Evolutionary conservation across 2,888 invertebrate species (phyloP), one percentile per base, ranked within the genome.

Genomic region (Petrolisthes manimaculis): DNA sequence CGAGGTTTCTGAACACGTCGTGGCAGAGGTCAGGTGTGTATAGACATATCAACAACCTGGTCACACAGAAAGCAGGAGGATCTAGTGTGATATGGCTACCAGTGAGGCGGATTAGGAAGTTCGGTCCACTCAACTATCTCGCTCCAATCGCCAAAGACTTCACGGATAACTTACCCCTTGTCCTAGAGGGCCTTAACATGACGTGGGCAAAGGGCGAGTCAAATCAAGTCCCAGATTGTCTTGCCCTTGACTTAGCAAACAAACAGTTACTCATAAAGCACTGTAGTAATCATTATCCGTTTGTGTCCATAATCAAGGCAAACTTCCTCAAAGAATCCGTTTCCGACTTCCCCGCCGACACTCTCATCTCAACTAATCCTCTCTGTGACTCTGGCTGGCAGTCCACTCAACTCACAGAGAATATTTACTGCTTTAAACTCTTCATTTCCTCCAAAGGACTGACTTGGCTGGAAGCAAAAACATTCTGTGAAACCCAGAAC

Each of bases 401-500:
- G 21, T 77, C 78, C 12, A 75, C 71, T n/a, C 71, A 71, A n/a
- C 71, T 71, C 71, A n/a, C 71, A 6, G 21, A n/a, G 21, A 21
- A 71, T 78, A 5, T 21, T n/a, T 9, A 69, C 1, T 86, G 84
- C 61, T 86, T 86, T 80, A 89, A 86, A 9, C 56, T 86, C 53
- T 80, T 84, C 78, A 56, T 9, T 5, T 24, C 21, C 12, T 18
- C 8, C 8, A 18, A 61, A 37, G 81, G 84, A 56, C 18, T 67
- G 14, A 89, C 86, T 12, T 90, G 88, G 88, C 18, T 18, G 24
- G 75, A 86, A 18, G 86, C 90, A 9, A 67, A 71, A 8, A 18
- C 75, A 51, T 86, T 85, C 24, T 90, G 90, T 55, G 53, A 12
- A 21, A 51, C 14, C 5, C n/a, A 53, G 21, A 79, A 77, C 6